phyloP scores from a whole-genome alignment of 2,113 vertebrate species.

The Anas platyrhynchos region DNA sequence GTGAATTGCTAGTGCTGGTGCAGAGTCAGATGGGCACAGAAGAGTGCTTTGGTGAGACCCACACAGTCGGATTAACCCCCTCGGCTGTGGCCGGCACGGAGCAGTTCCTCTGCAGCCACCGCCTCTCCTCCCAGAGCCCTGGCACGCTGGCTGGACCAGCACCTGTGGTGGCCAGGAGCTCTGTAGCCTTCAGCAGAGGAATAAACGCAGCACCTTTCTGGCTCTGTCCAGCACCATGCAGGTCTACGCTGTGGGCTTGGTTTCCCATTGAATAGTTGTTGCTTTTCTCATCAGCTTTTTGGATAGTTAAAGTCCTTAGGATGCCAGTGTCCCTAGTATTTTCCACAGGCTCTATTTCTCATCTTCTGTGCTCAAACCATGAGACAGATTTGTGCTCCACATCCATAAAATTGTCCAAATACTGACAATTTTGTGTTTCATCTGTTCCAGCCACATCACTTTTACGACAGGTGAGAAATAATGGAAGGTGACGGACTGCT shows the following conservation, averaged over 20 bases:
- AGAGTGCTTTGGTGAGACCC: too few relatives aligned
- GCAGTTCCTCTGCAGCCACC: too few relatives aligned
- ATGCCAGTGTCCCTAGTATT: background rate
- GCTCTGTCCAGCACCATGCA: background rate
- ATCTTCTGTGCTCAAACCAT: background rate
- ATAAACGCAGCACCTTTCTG: background rate
- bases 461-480: background rate
- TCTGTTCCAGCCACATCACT: background rate
- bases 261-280: background rate
- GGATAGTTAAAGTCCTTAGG: background rate
- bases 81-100: too few relatives aligned
- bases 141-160: too few relatives aligned
- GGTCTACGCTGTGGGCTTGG: background rate
- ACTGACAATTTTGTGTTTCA: too few relatives aligned
- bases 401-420: background rate
- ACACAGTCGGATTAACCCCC: too few relatives aligned
- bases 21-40: too few relatives aligned
- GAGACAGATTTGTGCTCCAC: background rate
- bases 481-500: background rate
- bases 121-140: too few relatives aligned
- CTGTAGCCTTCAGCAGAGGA: background rate
- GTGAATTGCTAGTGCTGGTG: too few relatives aligned
- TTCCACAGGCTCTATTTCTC: background rate
- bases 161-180: background rate
- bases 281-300: background rate